Evolutionary conservation across 2,113 vertebrate genomes (phyloP).

Genomic region (Myocastor coypus): DNA sequence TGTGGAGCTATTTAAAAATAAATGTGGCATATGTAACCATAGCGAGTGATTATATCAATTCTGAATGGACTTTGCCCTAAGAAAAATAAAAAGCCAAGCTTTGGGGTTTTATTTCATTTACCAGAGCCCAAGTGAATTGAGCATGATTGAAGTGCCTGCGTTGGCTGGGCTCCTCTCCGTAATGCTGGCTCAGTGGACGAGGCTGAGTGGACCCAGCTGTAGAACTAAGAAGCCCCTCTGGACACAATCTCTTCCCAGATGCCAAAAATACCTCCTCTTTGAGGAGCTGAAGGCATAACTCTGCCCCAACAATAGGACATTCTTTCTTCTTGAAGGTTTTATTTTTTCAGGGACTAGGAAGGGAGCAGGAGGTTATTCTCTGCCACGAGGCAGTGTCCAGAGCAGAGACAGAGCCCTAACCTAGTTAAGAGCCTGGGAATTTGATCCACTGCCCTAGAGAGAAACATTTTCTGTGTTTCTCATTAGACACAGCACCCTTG

Average conservation of each 20-base stretch:
- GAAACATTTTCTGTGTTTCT: slow-evolving; percentile 60
- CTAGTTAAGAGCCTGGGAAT: slow-evolving; percentile 73
- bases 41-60: slow-evolving; percentile 74
- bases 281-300: slow-evolving; percentile 71
- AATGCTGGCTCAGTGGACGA: slow-evolving; percentile 68
- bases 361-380: slow-evolving; percentile 66
- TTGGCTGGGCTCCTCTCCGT: slow-evolving; percentile 69
- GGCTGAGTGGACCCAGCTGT: slow-evolving; percentile 77
- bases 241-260: slow-evolving; percentile 79
- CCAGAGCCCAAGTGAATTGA: slow-evolving; percentile 69
- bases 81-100: slow-evolving; percentile 76
- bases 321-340: slow-evolving; percentile 65
- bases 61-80: slow-evolving; percentile 80
- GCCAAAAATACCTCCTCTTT: slow-evolving; percentile 71
- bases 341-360: slow-evolving; percentile 56
- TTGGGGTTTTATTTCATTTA: slow-evolving; percentile 78
- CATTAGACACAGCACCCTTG: slow-evolving; percentile 75
- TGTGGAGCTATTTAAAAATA: slow-evolving; percentile 82
- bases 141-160: slow-evolving; percentile 62
- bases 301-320: slow-evolving; percentile 78
- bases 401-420: slow-evolving; percentile 65
- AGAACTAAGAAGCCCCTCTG: slow-evolving; percentile 78
- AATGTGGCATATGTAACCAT: slow-evolving; percentile 76
- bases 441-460: slow-evolving; percentile 67
- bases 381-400: slow-evolving; percentile 66